Evolutionary conservation across 2,888 invertebrate genomes (phyloP).

Genomic region (Athripsodes cinereus): DNA sequence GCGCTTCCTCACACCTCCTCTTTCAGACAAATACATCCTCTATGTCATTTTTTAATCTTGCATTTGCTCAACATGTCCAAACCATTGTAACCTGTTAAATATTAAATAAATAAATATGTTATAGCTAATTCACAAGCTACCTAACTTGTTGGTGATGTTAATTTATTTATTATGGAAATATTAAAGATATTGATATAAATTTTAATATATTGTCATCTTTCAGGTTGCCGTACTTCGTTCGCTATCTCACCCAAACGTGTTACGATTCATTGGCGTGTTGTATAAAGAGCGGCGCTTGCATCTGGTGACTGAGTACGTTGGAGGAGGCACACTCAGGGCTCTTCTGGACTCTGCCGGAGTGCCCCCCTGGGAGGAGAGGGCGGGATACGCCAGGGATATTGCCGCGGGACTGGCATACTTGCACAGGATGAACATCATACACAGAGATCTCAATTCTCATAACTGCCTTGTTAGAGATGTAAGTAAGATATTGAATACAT

Average conservation of each 20-base stretch:
- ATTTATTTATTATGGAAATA: too few species aligned
- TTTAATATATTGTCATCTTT: too few species aligned
- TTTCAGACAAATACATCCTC: too few species aligned
- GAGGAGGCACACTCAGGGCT: conserved; percentile 85
- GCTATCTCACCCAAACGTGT: conserved; percentile 82
- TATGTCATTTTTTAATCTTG: too few species aligned
- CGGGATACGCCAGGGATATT: conserved; percentile 85
- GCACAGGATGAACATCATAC: conserved; percentile 92
- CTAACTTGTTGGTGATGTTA: too few species aligned
- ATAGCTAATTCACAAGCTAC: too few species aligned
- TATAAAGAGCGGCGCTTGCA: conserved; percentile 90
- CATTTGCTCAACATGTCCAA: too few species aligned
- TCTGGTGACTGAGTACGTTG: conserved; percentile 87
- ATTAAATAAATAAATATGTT: too few species aligned
- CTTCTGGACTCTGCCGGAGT: conserved; percentile 66
- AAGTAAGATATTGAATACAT: too few species aligned
- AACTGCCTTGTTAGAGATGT: conserved; percentile 88
- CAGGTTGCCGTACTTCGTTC: conserved; percentile 87
- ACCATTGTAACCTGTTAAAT: too few species aligned
- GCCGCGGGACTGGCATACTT: conserved; percentile 91
- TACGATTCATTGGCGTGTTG: conserved; percentile 86
- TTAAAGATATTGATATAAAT: too few species aligned
- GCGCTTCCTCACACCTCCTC: too few species aligned
- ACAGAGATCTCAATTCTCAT: conserved; percentile 91
- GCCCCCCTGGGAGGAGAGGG: conserved; percentile 74